Conservation (phyloP, 2,888 invertebrate species). For the Heliconius ismenius region DNA sequence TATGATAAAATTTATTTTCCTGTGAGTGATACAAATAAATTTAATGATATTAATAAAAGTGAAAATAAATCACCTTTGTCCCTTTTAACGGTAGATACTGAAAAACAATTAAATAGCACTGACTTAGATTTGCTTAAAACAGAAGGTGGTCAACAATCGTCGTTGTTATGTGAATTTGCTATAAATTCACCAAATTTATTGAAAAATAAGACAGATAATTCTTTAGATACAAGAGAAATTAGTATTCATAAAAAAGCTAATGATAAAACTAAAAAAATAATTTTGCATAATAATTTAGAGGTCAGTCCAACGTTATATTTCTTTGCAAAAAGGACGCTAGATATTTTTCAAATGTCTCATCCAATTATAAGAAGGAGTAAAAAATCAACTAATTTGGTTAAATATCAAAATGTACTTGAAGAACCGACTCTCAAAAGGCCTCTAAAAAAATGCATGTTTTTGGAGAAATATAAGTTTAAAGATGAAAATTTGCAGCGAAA, state of each 20-base stretch:
- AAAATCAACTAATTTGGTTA: conserved; percentile 70
- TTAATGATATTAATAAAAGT: conserved; percentile 32
- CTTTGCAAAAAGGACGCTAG: conserved; percentile 54
- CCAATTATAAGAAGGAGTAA: conserved; percentile 60
- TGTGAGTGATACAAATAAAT: neutral
- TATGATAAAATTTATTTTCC: conserved; percentile 21
- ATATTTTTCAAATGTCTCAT: conserved; percentile 1
- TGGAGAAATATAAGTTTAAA: conserved; percentile 54
- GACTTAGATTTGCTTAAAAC: conserved; percentile 53
- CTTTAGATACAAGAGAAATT: conserved; percentile 1
- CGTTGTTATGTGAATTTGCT: conserved; percentile 45
- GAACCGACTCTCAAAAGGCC: conserved; percentile 64
- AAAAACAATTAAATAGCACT: conserved; percentile 59
- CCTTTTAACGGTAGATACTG: conserved; percentile 51
- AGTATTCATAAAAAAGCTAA: conserved; percentile 19
- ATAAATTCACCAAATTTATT: conserved; percentile 40
- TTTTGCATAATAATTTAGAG: conserved; percentile 3
- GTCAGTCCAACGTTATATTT: conserved; percentile 52
- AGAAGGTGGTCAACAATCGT: conserved; percentile 44
- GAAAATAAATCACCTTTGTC: conserved; percentile 48
- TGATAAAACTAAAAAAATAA: conserved; percentile 17
- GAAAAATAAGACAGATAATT: neutral
- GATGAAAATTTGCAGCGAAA: conserved; percentile 32
- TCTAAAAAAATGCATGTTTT: conserved; percentile 59
- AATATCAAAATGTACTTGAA: conserved; percentile 59